Evolutionary conservation across 2,797 vertebrate genomes (phyloP), one percentile per base, ranked within the genome.

Genomic region (Orientallactaga sibirica): DNA sequence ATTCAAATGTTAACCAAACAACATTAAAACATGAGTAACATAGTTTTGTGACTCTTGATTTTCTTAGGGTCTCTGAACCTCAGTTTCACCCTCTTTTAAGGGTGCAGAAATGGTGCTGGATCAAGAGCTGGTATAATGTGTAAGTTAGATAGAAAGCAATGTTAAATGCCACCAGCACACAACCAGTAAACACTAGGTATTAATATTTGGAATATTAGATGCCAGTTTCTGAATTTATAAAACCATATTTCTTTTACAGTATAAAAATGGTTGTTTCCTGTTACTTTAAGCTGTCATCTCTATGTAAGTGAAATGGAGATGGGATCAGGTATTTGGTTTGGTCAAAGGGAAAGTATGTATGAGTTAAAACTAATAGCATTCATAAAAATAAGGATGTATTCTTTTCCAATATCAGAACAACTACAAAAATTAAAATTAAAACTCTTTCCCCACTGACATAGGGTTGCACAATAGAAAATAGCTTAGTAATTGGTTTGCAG

Each of bases 301-400:
- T 88, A 20, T 58, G 55, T 58, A 58, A 58, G 67, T 52, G 10
- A 95, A 84, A 9, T 75, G 15, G 25, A 82, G 7, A 80, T 86
- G 84, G 87, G 86, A 58, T 73, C 27, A 91, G 68, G 71, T 78
- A 76, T 68, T 89, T 16, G 18, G 15, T 64, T 75, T 74, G 88
- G 43, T 8, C 52, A 58, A 58, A 48, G 25, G 81, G 86, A 87
- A 9, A 68, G 14, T 43, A 96, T 92, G 83, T 83, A 43, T 62
- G 95, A 88, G 77, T 94, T 96, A 96, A 96, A 94, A n/a, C 10
- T 75, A 79, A 81, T 96, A 96, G 95, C 96, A 78, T 37, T 92
- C 86, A 64, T 66, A 86, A 71, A 93, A 48, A 76, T 24, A 91
- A n/a, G 33, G 48, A 33, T 64, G 37, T 0, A 86, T 92, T 94